These are phyloP conservation scores for Sycobia sp. DNA, from an alignment of 1,140 invertebrate species.

Conservation along the genomic window DNA sequence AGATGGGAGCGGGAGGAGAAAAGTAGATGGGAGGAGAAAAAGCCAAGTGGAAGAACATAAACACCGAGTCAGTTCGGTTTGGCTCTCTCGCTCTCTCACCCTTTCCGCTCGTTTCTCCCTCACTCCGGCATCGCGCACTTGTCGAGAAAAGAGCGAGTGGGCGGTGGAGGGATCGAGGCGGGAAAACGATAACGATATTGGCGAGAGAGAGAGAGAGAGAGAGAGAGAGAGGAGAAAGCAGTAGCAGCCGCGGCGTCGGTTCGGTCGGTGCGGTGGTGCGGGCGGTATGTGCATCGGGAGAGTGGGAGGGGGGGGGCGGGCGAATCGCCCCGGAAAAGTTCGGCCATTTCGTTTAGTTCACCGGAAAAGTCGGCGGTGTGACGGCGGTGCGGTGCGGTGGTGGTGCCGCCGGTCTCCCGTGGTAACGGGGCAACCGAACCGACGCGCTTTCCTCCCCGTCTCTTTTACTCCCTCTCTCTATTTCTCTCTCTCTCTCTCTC, in stretches of 20 bases:
- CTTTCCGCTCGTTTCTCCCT: no score
- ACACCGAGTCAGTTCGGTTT: no score
- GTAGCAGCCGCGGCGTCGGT: not conserved
- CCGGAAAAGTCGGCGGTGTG: conserved; percentile 27
- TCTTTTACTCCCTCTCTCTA: no score
- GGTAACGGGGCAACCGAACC: not conserved
- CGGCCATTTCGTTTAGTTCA: conserved; percentile 33
- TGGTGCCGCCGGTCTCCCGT: not conserved
- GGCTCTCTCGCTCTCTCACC: no score
- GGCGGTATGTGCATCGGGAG: no score
- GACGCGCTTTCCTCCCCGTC: not conserved
- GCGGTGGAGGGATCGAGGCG: not conserved
- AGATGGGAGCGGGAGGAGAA: no score
- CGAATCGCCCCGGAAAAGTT: conserved; percentile 31
- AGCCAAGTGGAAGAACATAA: conserved; percentile 33
- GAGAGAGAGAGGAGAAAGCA: not conserved
- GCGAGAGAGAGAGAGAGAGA: no score
- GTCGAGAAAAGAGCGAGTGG: conserved; percentile 13
- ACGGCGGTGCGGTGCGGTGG: not conserved
- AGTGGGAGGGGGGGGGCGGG: conserved; percentile 5
- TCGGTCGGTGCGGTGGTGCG: no score
- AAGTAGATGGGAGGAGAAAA: conserved; percentile 27
- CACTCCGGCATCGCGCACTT: conserved; percentile 30
- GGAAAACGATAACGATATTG: conserved; percentile 14
- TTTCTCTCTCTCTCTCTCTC: no score